Evolutionary conservation across 2,888 invertebrate species (phyloP), one percentile per base, ranked within the genome.

Genomic region (Amphipoea lucens): DNA sequence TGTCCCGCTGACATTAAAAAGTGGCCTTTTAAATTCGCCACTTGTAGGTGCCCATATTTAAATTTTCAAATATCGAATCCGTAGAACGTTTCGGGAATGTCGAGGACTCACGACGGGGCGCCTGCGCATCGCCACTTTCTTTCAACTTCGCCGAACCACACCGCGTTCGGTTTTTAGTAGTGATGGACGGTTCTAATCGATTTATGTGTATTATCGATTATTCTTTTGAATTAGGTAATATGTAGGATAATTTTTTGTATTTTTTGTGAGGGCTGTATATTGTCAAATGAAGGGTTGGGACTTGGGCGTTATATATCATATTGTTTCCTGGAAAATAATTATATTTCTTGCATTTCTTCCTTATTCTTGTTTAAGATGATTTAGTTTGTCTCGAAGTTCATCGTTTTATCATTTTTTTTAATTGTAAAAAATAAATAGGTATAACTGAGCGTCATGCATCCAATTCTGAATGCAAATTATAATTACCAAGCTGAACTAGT

Each of bases 71-170:
- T 92, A 91, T 90, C 87, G 87, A 90, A 92, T 90, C 90, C 84
- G 89, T 90, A 90, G 90, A 89, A 92, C 91, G 90, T 92, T 93
- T 93, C 91, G 92, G 92, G 91, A 92, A 92, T 90, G 92, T 90
- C 88, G 92, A 92, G 93, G 93, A 93, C 93, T 91, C 95, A 82
- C 95, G 84, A 84, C 95, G 94, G 95, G 95, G 94, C 90, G 95
- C 90, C 92, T 88, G 90, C 89, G 90, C 90, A 90, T 91, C 92
- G 93, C 91, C 93, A 94, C 94, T 94, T 94, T 94, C 95, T 95
- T 96, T 96, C 87, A 95, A 94, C 93, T 93, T 92, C 88, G 93
- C 95, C 96, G 95, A 94, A 92, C 84, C 72, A 86, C 85, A 88
- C 82, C 85, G 86, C 86, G 88, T 85, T 82, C 82, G 81, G 81